Base-by-base conservation (phyloP, 2,113 vertebrate genomes). In the Taurulus bubalis region DNA sequence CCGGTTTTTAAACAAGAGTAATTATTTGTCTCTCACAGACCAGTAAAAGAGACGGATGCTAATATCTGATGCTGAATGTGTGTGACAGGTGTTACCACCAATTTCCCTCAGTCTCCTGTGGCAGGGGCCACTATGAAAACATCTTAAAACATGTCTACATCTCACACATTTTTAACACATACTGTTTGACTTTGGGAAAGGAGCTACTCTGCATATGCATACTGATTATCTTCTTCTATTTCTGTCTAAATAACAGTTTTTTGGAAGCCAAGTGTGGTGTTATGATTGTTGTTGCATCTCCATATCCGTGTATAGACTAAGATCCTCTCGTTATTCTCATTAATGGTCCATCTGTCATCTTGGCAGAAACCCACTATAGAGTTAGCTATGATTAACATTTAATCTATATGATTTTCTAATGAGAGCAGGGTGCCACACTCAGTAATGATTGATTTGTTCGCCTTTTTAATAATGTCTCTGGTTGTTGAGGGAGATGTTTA, bases 341-440 rank as follows among this genome's bases (percentile, higher is more conserved):
- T 95, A 94, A 94, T 90, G 92, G 93, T 93, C 95, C 95, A 95
- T 95, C 94, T 95, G 95, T 94, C 92, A 91, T 86, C 55, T 92
- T 94, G 92, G 93, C 95, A 94, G 82, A 79, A 85, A 59, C 89
- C 85, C 87, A 90, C 85, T 90, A 89, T 86, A 75, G 85, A 85
- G 87, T 87, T 90, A 85, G 86, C 90, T 86, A 85, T 93, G 92
- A 94, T 94, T 92, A 94, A 92, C 90, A 85, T 92, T 92, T 90
- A 92, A 94, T 92, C 91, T 92, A 91, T 91, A 93, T 93, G 90
- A 90, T 94, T 89, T 92, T 86, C 89, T 90, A 87, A 92, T 93
- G 87, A 94, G 89, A 89, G 86, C 64, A 56, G 75, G 75, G 80
- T 81, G 85, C 77, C 78, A 51, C 78, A 38, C 68, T 89, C 75